phyloP scores from a whole-genome alignment of 23 tunicate species.

The Oikopleura dioica region DNA sequence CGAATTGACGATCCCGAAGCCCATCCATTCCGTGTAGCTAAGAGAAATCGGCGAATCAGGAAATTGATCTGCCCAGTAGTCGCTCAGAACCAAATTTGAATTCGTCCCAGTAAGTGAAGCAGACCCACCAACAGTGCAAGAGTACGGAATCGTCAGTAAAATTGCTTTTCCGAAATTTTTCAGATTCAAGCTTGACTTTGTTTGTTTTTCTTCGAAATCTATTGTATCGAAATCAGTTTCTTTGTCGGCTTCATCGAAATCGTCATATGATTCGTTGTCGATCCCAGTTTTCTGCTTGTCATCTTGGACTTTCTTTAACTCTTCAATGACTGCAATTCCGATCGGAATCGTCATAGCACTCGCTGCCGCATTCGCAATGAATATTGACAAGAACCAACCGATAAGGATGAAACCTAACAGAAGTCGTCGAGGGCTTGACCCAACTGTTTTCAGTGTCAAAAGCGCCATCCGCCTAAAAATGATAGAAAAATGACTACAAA shows the following conservation, averaged over 20 bases:
- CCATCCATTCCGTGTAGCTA: neutral
- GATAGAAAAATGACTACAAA: neutral
- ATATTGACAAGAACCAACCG: slow-evolving; percentile 5
- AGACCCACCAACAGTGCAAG: slow-evolving; percentile 56
- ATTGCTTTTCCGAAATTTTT: slow-evolving; percentile 28
- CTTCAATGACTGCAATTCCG: neutral
- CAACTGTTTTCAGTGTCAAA: slow-evolving; percentile 27
- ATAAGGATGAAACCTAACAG: slow-evolving; percentile 8
- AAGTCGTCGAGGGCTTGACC: slow-evolving; percentile 45
- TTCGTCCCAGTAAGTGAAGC: slow-evolving; percentile 46
- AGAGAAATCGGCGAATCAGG: neutral
- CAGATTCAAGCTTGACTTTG: neutral
- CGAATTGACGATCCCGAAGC: neutral
- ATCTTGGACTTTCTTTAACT: neutral
- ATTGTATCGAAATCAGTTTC: neutral
- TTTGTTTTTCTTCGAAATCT: neutral
- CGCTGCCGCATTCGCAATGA: neutral
- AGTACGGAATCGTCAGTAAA: slow-evolving; percentile 43
- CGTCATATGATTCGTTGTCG: neutral
- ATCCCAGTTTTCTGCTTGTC: neutral
- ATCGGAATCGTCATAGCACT: slow-evolving; percentile 2
- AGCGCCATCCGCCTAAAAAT: slow-evolving; percentile 54
- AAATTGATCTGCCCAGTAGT: neutral
- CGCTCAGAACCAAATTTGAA: slow-evolving; percentile 31
- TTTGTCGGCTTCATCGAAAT: too few relatives aligned